Evolutionary conservation across 2,888 invertebrate genomes (phyloP).

Genomic region (Cynaeus angustus): DNA sequence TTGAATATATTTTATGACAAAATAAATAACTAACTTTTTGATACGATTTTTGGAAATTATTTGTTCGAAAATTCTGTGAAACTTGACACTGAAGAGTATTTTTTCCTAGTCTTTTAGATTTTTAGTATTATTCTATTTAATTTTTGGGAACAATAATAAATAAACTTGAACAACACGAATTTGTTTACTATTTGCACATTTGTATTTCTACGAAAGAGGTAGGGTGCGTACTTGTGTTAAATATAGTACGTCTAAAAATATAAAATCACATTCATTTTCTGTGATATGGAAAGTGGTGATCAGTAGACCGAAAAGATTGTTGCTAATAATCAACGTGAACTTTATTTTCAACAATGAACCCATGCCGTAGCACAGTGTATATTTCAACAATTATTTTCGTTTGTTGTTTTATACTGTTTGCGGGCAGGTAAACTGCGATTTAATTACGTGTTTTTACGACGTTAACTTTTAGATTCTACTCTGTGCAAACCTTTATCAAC

Average conservation of each 20-base stretch:
- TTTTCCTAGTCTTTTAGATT: no score
- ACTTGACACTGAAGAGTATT: no score
- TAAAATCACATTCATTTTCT: not conserved
- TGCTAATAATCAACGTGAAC: not conserved
- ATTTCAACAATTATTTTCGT: not conserved
- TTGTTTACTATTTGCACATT: no score
- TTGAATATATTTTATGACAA: no score
- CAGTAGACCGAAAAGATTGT: not conserved
- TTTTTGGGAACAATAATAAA: no score
- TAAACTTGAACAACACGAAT: no score
- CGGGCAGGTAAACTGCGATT: not conserved
- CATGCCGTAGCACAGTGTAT: not conserved
- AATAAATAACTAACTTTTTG: no score
- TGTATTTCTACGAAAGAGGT: not conserved
- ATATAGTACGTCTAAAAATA: not conserved
- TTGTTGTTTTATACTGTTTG: not conserved
- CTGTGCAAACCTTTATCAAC: conserved; percentile 61
- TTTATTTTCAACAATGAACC: not conserved
- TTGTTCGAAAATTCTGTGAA: no score
- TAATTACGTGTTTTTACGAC: not conserved
- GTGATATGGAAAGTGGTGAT: not conserved
- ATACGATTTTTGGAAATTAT: no score
- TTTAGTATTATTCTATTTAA: no score
- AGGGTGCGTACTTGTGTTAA: not conserved
- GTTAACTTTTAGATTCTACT: conserved; percentile 54